Base-by-base conservation (phyloP, 1,140 invertebrate genomes). In the Harlomillsia oculata region DNA sequence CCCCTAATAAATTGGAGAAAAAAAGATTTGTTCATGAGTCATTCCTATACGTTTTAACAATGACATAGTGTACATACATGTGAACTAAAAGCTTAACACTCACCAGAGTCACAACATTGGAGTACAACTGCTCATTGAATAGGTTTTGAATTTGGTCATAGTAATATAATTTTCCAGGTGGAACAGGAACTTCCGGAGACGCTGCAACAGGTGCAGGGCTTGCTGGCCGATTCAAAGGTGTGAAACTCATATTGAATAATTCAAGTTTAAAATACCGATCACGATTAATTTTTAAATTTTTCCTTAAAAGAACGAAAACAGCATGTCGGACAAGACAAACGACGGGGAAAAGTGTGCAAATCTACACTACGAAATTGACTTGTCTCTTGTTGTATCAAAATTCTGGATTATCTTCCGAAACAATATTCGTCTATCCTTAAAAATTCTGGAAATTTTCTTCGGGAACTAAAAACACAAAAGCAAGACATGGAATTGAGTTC, bases 11-110 rank as follows among this genome's bases (percentile, higher is more conserved):
- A 53, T 41, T 46, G 60, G 58, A 46, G 51, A 48, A 76, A 71
- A 26, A 78, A 74, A 70, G 75, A 23, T 62, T 66, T 71, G 54
- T 13, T 34, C 34, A 20, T 32, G 9, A 20, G 56, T 20, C 82
- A 82, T 80, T 51, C 21, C 21, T 14, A 43, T 20, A 51, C 8
- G 11, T 78, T 80, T 45, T 41, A 28, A 37, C 16, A 11, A 34
- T 18, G n/a, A 25, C 18, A 14, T 25, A n/a, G n/a, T n/a, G 1
- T 36, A 11, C 14, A 23, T 34, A 37, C 6, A 44, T 3, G 11
- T 51, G 1, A 40, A 4, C 44, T 9, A 43, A 26, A 50, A 51
- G 46, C 8, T 32, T 34, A 37, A 53, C 18, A 54, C 57, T 54
- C 49, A 64, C 63, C 30, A 65, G 45, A 36, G 11, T 45, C 4